phyloP scores from a whole-genome alignment of 2,797 vertebrate genomes.

The Potorous gilbertii region DNA sequence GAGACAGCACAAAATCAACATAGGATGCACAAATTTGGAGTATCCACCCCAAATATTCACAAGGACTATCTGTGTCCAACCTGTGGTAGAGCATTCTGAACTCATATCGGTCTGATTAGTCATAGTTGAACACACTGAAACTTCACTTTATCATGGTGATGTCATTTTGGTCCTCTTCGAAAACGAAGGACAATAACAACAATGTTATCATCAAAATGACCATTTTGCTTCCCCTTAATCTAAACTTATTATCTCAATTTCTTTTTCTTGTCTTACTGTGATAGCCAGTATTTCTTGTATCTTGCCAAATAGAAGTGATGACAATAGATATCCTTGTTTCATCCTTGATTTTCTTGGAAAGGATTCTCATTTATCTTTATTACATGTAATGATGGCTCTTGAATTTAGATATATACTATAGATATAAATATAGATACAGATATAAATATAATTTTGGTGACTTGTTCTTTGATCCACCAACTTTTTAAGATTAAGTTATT shows the following conservation, averaged over 20 bases:
- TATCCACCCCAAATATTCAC: no score
- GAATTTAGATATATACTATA: background rate
- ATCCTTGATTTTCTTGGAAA: background rate
- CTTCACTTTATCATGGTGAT: no score
- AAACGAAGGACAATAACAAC: no score
- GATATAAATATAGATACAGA: background rate
- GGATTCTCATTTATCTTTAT: background rate
- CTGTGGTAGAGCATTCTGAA: no score
- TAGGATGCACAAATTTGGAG: no score
- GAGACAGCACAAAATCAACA: no score
- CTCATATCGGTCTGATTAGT: no score
- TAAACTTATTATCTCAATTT: background rate
- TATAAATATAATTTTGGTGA: background rate
- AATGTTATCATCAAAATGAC: background rate
- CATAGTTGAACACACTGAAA: no score
- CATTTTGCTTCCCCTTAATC: background rate
- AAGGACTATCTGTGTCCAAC: no score
- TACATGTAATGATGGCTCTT: background rate
- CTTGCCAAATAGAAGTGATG: background rate
- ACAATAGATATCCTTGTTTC: background rate
- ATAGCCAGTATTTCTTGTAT: background rate
- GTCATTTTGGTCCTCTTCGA: no score
- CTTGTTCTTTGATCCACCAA: background rate
- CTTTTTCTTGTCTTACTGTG: background rate
- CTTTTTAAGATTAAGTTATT: background rate